Conservation (phyloP, 1,140 invertebrate species). For the Ruditapes philippinarum region DNA sequence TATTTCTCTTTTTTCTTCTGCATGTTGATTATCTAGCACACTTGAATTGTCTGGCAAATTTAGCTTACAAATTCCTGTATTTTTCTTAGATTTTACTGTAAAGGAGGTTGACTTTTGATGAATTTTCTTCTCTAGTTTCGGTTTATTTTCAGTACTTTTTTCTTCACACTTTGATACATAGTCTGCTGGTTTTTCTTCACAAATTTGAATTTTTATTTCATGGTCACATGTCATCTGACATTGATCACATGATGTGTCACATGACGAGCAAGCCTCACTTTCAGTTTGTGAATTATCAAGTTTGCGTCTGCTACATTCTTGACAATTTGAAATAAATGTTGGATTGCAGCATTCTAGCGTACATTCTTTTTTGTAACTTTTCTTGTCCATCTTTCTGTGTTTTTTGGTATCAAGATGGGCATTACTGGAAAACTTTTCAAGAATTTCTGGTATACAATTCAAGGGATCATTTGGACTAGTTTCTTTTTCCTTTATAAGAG, state of each 20-base stretch:
- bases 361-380: slow-evolving; percentile 45
- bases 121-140: neutral
- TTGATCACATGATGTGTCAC: slow-evolving; percentile 1
- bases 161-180: slow-evolving; percentile 10
- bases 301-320: slow-evolving; percentile 1
- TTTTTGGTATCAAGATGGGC: neutral
- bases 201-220: slow-evolving; percentile 31
- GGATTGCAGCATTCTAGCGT: slow-evolving; percentile 55
- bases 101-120: slow-evolving; percentile 27
- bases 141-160: neutral
- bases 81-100: neutral
- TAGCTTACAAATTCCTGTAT: neutral
- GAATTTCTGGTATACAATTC: slow-evolving; percentile 76
- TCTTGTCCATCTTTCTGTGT: neutral
- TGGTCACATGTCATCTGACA: slow-evolving; percentile 7
- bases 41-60: neutral
- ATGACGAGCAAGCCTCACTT: slow-evolving; percentile 6
- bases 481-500: slow-evolving; percentile 60
- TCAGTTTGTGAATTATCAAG: neutral
- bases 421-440: slow-evolving; percentile 54
- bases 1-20: slow-evolving; percentile 2
- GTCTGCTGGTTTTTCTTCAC: slow-evolving; percentile 52
- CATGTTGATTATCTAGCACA: neutral
- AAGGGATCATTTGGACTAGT: slow-evolving; percentile 73
- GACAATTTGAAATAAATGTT: neutral